These are phyloP conservation scores for Drosophila vallismaia DNA, from an alignment of 2,888 invertebrate genomes.

Conservation along the genomic window DNA sequence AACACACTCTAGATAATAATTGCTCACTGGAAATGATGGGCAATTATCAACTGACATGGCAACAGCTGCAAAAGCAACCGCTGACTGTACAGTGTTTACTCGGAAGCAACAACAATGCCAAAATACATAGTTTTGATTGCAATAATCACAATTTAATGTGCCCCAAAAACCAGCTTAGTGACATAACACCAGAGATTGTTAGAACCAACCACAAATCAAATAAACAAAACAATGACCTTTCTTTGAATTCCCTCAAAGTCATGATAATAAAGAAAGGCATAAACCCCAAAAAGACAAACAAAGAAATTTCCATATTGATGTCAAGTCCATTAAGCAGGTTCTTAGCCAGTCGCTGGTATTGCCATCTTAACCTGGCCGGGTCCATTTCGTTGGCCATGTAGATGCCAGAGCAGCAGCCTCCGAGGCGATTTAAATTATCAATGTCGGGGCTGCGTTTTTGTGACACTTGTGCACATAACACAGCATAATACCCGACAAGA, in stretches of 20 bases:
- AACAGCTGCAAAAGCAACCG: slow-evolving; percentile 30
- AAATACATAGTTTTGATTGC: background rate
- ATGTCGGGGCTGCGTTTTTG: slow-evolving; percentile 59
- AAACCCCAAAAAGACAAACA: slow-evolving; percentile 33
- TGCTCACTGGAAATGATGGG: slow-evolving; percentile 44
- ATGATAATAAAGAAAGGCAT: slow-evolving; percentile 14
- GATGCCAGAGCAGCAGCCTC: slow-evolving; percentile 23
- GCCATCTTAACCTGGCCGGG: slow-evolving; percentile 30
- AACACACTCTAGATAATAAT: slow-evolving; percentile 18
- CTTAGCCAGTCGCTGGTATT: slow-evolving; percentile 18
- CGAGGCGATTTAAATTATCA: slow-evolving; percentile 64
- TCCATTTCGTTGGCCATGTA: slow-evolving; percentile 57
- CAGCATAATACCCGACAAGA: slow-evolving; percentile 15
- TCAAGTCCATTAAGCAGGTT: slow-evolving; percentile 66
- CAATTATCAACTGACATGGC: slow-evolving; percentile 41
- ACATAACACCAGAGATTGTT: slow-evolving; percentile 13
- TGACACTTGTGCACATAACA: slow-evolving; percentile 68
- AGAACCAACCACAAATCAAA: slow-evolving; percentile 23
- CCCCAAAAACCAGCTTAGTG: background rate
- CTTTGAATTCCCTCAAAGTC: slow-evolving; percentile 11
- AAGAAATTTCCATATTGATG: slow-evolving; percentile 67
- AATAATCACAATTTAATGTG: background rate
- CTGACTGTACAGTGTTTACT: slow-evolving; percentile 14
- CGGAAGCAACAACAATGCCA: background rate
- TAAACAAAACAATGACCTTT: slow-evolving; percentile 31